Percentiles rank a stretch among this genome's conserved stretches.
These are phyloP conservation scores for Tachina grossa DNA, from an alignment of 2,888 invertebrate genomes.

Conservation along the genomic window DNA sequence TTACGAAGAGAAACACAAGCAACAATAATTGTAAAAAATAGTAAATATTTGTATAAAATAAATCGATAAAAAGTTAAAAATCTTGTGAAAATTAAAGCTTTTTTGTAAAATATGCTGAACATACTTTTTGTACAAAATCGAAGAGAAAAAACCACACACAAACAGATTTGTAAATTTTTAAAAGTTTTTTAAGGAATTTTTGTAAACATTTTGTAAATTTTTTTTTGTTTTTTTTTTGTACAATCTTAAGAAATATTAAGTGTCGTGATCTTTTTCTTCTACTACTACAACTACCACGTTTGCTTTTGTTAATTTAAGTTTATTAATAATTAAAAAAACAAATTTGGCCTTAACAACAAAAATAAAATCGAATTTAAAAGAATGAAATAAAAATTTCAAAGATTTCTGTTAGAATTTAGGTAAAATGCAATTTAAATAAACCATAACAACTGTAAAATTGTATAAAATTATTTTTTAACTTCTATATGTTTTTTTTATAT, in stretches of 20 bases:
- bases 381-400: constrained; percentile 19
- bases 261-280: constrained; percentile 40
- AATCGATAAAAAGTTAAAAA: constrained; percentile 29
- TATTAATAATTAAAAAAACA: constrained; percentile 38
- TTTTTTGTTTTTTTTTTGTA: too few relatives aligned
- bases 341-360: constrained; percentile 60
- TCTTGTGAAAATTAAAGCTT: constrained; percentile 51
- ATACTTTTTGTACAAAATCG: constrained; percentile 58
- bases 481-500: constrained; percentile 4
- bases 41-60: constrained; percentile 69
- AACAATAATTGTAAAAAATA: constrained; percentile 62
- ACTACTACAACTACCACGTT: constrained; percentile 6
- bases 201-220: constrained; percentile 60
- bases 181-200: constrained; percentile 51
- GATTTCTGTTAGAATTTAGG: constrained; percentile 57
- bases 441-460: constrained; percentile 54
- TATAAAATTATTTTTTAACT: constrained; percentile 51
- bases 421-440: constrained; percentile 27
- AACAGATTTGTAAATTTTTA: constrained; percentile 64
- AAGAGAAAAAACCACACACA: constrained; percentile 6
- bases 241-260: constrained; percentile 52
- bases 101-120: constrained; percentile 67
- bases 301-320: constrained; percentile 44
- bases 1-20: constrained; percentile 21
- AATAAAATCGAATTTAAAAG: constrained; percentile 57